phyloP scores from a whole-genome alignment of 1,140 invertebrate genomes.

The Drosophila santomea region DNA sequence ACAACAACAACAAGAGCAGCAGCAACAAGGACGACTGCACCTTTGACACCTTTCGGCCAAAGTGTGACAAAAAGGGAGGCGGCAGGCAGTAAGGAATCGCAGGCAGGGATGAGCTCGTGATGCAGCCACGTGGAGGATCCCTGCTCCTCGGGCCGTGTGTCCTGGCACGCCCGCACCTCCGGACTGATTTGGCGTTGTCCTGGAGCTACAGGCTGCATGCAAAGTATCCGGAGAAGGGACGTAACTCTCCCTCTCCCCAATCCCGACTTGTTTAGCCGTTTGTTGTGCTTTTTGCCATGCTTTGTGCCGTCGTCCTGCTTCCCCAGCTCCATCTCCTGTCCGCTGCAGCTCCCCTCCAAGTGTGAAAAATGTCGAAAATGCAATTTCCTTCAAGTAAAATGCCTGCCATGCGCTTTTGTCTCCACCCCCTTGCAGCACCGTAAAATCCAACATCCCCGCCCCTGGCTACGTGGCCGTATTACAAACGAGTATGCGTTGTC shows the following conservation, averaged over 20 bases:
- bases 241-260: no score
- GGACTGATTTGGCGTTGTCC: conserved; percentile 21
- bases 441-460: conserved; percentile 11
- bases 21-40: conserved; percentile 64
- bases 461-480: conserved; percentile 70
- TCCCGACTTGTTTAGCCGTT: conserved; percentile 59
- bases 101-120: conserved; percentile 45
- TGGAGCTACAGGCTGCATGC: conserved; percentile 62
- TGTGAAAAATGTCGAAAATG: conserved; percentile 84
- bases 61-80: conserved; percentile 68
- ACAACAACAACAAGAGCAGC: conserved; percentile 50
- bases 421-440: conserved; percentile 3
- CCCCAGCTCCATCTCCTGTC: conserved; percentile 13
- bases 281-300: conserved; percentile 70
- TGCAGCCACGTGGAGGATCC: not conserved
- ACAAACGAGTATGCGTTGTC: conserved; percentile 68
- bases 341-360: conserved; percentile 59
- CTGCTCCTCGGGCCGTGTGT: conserved; percentile 1
- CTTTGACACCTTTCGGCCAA: conserved; percentile 79
- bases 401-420: conserved; percentile 81
- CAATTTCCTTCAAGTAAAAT: conserved; percentile 83
- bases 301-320: conserved; percentile 53
- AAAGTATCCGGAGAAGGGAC: conserved; percentile 62
- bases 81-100: conserved; percentile 23
- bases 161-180: conserved; percentile 25